These are phyloP conservation scores for Idaea straminata DNA, from an alignment of 2,888 invertebrate species.

Conservation along the genomic window DNA sequence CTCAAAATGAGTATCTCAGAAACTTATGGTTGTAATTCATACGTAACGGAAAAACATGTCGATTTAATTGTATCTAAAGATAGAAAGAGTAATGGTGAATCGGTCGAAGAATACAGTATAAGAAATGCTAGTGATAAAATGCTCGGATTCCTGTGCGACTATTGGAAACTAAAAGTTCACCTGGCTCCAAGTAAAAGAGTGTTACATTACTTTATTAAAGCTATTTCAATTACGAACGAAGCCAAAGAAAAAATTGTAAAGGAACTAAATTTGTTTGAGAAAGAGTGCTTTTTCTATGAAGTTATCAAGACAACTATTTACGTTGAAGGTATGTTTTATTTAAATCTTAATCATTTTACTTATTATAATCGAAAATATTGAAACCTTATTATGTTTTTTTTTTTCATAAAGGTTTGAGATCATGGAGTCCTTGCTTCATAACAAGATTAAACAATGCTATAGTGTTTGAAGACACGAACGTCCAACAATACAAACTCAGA, in stretches of 20 bases:
- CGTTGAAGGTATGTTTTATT: conserved; percentile 34
- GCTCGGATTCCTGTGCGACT: conserved; percentile 69
- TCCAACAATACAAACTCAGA: conserved; percentile 47
- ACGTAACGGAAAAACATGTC: conserved; percentile 49
- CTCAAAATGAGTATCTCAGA: neutral
- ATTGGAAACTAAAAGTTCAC: conserved; percentile 60
- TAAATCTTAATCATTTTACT: neutral
- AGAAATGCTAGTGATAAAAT: conserved; percentile 62
- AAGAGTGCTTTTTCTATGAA: conserved; percentile 58
- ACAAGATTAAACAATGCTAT: conserved; percentile 52
- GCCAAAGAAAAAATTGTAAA: conserved; percentile 65
- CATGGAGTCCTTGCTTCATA: conserved; percentile 59
- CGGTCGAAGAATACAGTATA: conserved; percentile 42
- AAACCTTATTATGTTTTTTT: neutral
- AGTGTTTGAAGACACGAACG: conserved; percentile 67
- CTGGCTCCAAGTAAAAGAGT: conserved; percentile 30
- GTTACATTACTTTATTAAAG: conserved; percentile 61
- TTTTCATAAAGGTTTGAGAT: conserved; percentile 46
- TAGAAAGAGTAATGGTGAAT: conserved; percentile 29
- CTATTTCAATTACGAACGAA: conserved; percentile 53
- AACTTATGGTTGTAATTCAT: neutral
- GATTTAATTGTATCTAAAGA: conserved; percentile 45
- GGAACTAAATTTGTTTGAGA: conserved; percentile 57
- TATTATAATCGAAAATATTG: neutral
- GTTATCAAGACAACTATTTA: conserved; percentile 51